These are phyloP conservation scores for Tachyglossus aculeatus DNA, from an alignment of 2,797 vertebrate species.

Conservation along the genomic window DNA sequence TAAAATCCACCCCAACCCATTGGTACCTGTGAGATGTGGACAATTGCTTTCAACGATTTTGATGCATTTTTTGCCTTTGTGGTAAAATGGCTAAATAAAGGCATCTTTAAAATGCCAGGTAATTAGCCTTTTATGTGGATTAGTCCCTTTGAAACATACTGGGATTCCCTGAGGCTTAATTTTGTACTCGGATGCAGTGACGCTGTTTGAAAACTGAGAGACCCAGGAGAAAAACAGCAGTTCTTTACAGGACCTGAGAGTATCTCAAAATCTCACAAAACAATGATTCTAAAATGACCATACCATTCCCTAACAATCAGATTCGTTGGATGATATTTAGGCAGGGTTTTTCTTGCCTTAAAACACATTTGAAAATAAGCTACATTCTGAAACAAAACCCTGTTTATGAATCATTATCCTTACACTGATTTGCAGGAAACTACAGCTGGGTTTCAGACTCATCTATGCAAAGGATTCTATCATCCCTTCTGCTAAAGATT, in stretches of 20 bases:
- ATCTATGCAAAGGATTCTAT: no score
- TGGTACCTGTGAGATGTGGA: not conserved
- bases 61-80: conserved; percentile 9
- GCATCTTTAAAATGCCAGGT: conserved; percentile 19
- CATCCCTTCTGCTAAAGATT: no score
- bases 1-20: not conserved
- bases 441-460: no score
- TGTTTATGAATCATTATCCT: no score
- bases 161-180: conserved; percentile 1
- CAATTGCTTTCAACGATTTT: conserved; percentile 3
- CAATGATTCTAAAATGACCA: not conserved
- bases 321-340: not conserved
- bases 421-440: no score
- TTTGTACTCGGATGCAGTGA: not conserved
- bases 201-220: not conserved
- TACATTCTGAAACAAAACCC: no score
- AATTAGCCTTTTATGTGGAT: conserved; percentile 37
- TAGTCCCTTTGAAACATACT: conserved; percentile 36
- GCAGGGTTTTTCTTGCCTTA: not conserved
- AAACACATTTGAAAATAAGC: no score
- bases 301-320: not conserved
- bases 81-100: conserved; percentile 14
- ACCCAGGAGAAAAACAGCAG: not conserved
- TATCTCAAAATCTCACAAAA: not conserved
- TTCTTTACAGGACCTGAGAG: not conserved